Base-by-base conservation (phyloP, 2,797 vertebrate genomes). In the Prunella strophiata region DNA sequence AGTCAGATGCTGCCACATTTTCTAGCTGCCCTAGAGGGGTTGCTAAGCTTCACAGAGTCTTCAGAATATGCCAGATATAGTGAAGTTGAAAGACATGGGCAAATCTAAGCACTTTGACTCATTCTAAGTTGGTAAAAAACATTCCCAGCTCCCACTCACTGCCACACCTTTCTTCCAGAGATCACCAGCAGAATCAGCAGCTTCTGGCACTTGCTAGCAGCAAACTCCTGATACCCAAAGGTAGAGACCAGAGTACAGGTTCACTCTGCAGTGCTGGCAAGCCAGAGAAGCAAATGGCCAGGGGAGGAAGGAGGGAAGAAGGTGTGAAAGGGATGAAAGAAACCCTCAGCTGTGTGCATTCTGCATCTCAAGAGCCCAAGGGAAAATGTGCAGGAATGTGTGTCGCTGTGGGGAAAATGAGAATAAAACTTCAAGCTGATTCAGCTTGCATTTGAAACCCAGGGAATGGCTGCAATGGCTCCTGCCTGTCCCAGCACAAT, bases 351-450 rank as follows among this genome's bases (percentile, higher is more conserved):
- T 81, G 20, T 11, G 1, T 86, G 36, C 27, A 29, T 88, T 93
- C 85, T 70, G 36, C 40, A 50, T 70, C 70, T 85, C 32, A 43
- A 86, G 48, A 87, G 21, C 85, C 70, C 73, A 52, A 58, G 61
- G 25, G 89, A 71, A 76, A 67, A 50, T 1, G 1, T 40, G 42
- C 27, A 91, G 58, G 63, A 89, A 66, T 47, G 13, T 55, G 51
- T 50, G 55, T 40, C 32, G 1, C 36, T 78, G 10, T 10, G 32
- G 45, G 43, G 26, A 4, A 80, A 88, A 84, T 32, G 27, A 91
- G 58, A 92, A 85, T 72, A 81, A 93, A 77, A 36, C 32, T 92
- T 88, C 66, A 52, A 84, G 87, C 54, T 84, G 18, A 83, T 77
- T 77, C 72, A 92, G 27, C 65, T 71, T 87, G n/a, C 40, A 58